Conservation (phyloP, 2,888 invertebrate species). For the Tiliacea aurago region DNA sequence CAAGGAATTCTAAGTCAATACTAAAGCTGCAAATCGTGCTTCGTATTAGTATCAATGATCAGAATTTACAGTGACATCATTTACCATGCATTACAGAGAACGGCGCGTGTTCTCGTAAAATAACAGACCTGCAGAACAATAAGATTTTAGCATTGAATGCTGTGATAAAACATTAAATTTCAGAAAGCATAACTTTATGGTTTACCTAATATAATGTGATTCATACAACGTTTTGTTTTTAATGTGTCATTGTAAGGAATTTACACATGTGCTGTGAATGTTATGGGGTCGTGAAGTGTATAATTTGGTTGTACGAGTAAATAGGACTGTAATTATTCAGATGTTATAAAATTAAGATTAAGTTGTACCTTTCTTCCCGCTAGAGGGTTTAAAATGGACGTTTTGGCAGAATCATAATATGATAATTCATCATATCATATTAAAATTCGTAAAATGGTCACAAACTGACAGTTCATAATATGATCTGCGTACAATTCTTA, state of each 20-base stretch:
- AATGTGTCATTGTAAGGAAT: slow-evolving; percentile 31
- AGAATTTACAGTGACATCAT: slow-evolving; percentile 48
- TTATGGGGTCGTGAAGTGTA: not conserved
- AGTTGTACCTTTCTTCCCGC: too few species aligned
- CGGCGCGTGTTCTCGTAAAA: slow-evolving; percentile 51
- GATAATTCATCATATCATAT: too few species aligned
- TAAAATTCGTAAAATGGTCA: too few species aligned
- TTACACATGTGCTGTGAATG: slow-evolving; percentile 39
- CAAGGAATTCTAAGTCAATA: slow-evolving; percentile 32
- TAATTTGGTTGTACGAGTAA: slow-evolving; percentile 11
- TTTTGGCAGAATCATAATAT: too few species aligned
- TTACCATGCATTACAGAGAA: slow-evolving; percentile 26
- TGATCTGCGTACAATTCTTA: too few species aligned
- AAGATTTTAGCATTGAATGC: slow-evolving; percentile 65
- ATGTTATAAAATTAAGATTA: not conserved
- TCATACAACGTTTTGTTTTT: slow-evolving; percentile 55
- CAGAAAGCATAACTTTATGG: slow-evolving; percentile 61
- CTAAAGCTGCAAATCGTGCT: slow-evolving; percentile 38
- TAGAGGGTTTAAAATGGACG: too few species aligned
- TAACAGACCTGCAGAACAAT: slow-evolving; percentile 57
- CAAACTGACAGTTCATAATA: too few species aligned
- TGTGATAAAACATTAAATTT: slow-evolving; percentile 61
- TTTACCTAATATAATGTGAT: slow-evolving; percentile 53
- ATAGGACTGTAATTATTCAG: not conserved
- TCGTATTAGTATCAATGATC: slow-evolving; percentile 44